Evolutionary conservation across 1,140 invertebrate genomes (phyloP), one percentile per base, ranked within the genome.

Genomic region (Caenorhabditis briggsae): DNA sequence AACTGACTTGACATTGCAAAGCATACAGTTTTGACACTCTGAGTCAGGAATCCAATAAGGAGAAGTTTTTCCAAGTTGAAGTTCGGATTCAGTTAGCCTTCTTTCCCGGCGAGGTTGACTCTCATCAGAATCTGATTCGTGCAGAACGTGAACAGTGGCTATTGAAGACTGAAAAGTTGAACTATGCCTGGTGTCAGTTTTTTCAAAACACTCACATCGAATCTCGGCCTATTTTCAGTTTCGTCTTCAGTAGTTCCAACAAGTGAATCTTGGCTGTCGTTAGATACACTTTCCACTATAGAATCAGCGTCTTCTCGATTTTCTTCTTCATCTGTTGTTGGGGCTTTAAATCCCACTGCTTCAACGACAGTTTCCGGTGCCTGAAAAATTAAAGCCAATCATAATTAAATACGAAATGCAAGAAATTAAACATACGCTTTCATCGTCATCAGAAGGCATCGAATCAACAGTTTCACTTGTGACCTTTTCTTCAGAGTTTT

Each of bases 21-120:
- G 85, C 85, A 86, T 86, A 43, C 85, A 86, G 55, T 16, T 12
- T 14, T 46, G 59, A 20, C 74, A 86, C n/a, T 86, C 85, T 11
- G 64, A 50, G 41, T 86, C 85, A 20, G 85, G 85, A 70, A 86
- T 86, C 85, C 85, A 86, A 41, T 86, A 86, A 2, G 85, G 85
- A 11, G 56, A 58, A 7, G 56, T 64, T 50, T 86, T 86, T 82
- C 85, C 85, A 8, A 86, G 78, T 8, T 78, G 70, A 12, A 86
- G 41, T 48, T 86, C 85, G 16, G 64, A 78, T 48, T 86, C 85
- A 2, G 85, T 86, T 20, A 86, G 58, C 48, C 85, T 78, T 41
- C 70, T 50, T 53, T 78, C 70, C 23, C 70, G 50, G 14, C 70
- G 43, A 25, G 46, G 18, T 50, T 5, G 18, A 7, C 46, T 46